Evolutionary conservation across 2,113 vertebrate genomes (phyloP).

Genomic region (Puntigrus tetrazona): DNA sequence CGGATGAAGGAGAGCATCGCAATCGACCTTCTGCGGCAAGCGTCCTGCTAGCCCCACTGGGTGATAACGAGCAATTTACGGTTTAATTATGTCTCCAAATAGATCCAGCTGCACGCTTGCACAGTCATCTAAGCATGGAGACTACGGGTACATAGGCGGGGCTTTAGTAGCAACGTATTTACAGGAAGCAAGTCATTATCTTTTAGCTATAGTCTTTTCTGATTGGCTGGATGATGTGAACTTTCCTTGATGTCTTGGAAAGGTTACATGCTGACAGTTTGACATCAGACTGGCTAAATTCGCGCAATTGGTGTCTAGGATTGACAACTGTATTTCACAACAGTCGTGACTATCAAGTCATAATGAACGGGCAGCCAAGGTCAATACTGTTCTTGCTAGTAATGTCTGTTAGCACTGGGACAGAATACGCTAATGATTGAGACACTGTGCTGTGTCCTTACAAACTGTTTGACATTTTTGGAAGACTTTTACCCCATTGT

Average conservation of each 20-base stretch:
- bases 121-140: not conserved
- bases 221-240: not conserved
- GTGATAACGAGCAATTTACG: constrained; percentile 26
- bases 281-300: not conserved
- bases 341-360: not conserved
- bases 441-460: not conserved
- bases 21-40: constrained; percentile 21
- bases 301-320: not conserved
- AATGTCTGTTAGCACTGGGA: not conserved
- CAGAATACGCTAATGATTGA: not conserved
- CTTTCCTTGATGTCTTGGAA: not conserved
- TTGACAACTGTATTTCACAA: not conserved
- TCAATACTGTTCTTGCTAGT: not conserved
- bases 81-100: constrained; percentile 43
- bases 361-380: not conserved
- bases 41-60: not conserved
- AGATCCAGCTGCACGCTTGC: constrained; percentile 27
- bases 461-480: not conserved
- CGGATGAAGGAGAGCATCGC: not conserved
- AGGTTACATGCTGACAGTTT: not conserved
- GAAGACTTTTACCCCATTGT: not conserved
- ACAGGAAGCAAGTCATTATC: constrained; percentile 16
- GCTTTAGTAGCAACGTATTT: not conserved
- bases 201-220: not conserved
- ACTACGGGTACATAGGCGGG: not conserved